Evolutionary conservation across 1,140 invertebrate genomes (phyloP).

Genomic region (Mycetomoellerius zeteki): DNA sequence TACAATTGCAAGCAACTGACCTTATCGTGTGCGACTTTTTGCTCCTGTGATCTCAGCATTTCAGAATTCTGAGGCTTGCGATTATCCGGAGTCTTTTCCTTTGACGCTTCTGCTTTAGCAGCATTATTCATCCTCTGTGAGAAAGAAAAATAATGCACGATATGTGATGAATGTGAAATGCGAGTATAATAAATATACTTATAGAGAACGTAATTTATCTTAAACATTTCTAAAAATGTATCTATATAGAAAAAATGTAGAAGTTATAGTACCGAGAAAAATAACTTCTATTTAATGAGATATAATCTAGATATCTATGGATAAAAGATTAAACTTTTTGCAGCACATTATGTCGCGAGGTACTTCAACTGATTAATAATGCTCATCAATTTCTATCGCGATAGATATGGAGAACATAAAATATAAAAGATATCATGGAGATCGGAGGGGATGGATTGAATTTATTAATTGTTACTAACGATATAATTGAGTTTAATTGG

Average conservation of each 20-base stretch:
- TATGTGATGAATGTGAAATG: neutral
- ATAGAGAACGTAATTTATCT: neutral
- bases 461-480: too few species aligned
- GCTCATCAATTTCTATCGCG: slow-evolving; percentile 6
- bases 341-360: neutral
- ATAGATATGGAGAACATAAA: neutral
- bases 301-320: neutral
- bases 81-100: slow-evolving; percentile 76
- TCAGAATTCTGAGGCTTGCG: slow-evolving; percentile 81
- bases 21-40: slow-evolving; percentile 85
- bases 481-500: too few species aligned
- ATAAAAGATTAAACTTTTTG: slow-evolving; percentile 26
- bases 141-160: neutral
- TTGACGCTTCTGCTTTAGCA: slow-evolving; percentile 70
- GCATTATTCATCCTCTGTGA: slow-evolving; percentile 80
- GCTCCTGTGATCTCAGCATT: slow-evolving; percentile 79
- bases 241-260: neutral
- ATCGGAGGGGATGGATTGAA: too few species aligned
- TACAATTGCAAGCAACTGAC: slow-evolving; percentile 70
- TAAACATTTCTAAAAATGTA: neutral
- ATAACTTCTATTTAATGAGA: neutral
- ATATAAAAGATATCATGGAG: slow-evolving; percentile 17
- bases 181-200: neutral
- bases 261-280: neutral
- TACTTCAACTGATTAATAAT: slow-evolving; percentile 36